These are phyloP conservation scores for Stigmatopora argus DNA, from an alignment of 2,113 vertebrate genomes.

Conservation along the genomic window DNA sequence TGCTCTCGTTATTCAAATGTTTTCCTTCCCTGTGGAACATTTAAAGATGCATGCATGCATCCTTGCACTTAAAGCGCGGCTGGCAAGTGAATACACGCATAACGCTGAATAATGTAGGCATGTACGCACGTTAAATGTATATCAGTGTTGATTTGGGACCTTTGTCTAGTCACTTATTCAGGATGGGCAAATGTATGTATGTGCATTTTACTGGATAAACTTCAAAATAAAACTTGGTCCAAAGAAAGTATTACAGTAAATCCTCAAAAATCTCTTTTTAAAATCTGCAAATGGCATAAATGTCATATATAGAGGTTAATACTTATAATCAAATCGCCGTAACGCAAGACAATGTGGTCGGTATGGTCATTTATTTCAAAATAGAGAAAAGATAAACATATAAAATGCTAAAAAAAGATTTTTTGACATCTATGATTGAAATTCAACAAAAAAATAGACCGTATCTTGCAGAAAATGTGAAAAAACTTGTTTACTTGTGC, in stretches of 20 bases:
- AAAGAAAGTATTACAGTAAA: background rate
- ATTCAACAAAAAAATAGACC: too few relatives aligned
- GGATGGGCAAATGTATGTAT: slow-evolving; percentile 7
- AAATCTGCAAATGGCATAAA: too few relatives aligned
- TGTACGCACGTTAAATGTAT: slow-evolving; percentile 14
- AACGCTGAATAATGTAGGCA: slow-evolving; percentile 38
- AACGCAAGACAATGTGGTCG: too few relatives aligned
- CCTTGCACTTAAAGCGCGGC: slow-evolving; percentile 28
- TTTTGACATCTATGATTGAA: too few relatives aligned
- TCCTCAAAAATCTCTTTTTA: background rate
- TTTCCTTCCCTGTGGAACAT: background rate
- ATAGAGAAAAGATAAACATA: too few relatives aligned
- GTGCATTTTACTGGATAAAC: background rate
- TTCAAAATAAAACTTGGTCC: background rate
- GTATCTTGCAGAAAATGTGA: too few relatives aligned
- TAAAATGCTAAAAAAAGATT: too few relatives aligned
- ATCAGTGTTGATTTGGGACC: slow-evolving; percentile 13
- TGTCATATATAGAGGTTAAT: too few relatives aligned
- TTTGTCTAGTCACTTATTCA: slow-evolving; percentile 6
- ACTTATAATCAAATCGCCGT: too few relatives aligned
- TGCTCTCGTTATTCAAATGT: background rate
- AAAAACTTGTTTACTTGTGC: too few relatives aligned
- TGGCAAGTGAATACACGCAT: slow-evolving; percentile 22
- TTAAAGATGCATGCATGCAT: slow-evolving; percentile 29
- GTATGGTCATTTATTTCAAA: too few relatives aligned